Conservation (phyloP, 2,888 invertebrate genomes). For the Ganaspis brasiliensis region DNA sequence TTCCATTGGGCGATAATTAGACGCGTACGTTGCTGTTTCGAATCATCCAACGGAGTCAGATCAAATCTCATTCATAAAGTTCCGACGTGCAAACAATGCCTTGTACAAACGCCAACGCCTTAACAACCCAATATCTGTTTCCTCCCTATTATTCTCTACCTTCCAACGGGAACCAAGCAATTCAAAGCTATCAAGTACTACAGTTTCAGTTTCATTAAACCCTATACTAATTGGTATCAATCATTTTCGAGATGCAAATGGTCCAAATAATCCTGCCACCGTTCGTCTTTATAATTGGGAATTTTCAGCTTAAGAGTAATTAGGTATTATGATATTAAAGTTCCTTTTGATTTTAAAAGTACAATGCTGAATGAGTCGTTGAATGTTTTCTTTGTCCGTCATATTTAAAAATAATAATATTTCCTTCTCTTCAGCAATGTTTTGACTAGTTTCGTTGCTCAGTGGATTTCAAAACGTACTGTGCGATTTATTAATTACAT, state of each 20-base stretch:
- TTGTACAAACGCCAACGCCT: constrained; percentile 2
- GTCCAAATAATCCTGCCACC: not conserved
- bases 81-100: constrained; percentile 25
- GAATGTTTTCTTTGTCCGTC: not conserved
- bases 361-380: too few species aligned
- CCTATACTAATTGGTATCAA: not conserved
- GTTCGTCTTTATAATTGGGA: too few species aligned
- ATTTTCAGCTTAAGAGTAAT: too few species aligned
- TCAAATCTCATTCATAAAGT: constrained; percentile 30
- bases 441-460: not conserved
- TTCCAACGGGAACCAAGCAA: constrained; percentile 3
- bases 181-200: constrained; percentile 21
- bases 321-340: too few species aligned
- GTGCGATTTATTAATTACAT: too few species aligned
- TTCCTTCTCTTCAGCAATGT: not conserved
- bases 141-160: constrained; percentile 6
- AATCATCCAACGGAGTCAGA: constrained; percentile 40
- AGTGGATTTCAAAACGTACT: not conserved
- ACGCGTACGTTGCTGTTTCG: constrained; percentile 60
- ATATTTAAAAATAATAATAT: not conserved
- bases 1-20: constrained; percentile 65
- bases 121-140: constrained; percentile 5
- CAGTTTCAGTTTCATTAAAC: constrained; percentile 11
- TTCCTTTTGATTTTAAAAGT: too few species aligned
- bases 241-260: not conserved